A percentile compares a stretch with the other conserved stretches of the same genome.
Conservation (phyloP, 2,797 vertebrate species). For the Macrochelys suwanniensis region DNA sequence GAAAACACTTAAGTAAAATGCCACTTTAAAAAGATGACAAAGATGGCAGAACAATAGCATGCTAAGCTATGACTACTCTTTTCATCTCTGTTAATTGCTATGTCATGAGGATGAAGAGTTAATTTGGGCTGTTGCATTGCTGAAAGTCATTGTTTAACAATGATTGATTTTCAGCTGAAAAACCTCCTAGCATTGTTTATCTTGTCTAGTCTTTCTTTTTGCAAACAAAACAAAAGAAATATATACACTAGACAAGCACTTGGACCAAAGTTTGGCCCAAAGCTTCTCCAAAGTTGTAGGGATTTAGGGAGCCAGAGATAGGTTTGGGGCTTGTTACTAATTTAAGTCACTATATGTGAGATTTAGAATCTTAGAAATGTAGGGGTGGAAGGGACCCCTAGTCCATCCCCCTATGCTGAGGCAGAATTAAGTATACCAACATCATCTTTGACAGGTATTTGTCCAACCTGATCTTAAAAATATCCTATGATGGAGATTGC, state of each 20-base stretch:
- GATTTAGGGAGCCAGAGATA: not conserved
- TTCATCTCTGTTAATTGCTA: slow-evolving; percentile 42
- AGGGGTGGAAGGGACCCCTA: not conserved
- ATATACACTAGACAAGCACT: not conserved
- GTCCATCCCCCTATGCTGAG: not conserved
- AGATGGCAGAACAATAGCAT: slow-evolving; percentile 40
- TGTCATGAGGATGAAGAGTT: not conserved
- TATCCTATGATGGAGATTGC: no score
- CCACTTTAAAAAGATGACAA: slow-evolving; percentile 19
- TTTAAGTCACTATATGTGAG: not conserved
- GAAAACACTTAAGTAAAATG: slow-evolving; percentile 35
- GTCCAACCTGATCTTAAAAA: no score
- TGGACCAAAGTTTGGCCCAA: not conserved
- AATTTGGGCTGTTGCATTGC: not conserved
- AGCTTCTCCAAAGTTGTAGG: not conserved
- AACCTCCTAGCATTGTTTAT: not conserved
- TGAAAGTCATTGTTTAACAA: not conserved
- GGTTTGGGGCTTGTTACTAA: not conserved
- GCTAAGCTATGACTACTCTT: not conserved
- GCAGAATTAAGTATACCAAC: not conserved
- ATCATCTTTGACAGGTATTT: not conserved
- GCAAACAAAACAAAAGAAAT: not conserved
- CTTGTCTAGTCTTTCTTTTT: not conserved
- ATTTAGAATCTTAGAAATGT: not conserved
- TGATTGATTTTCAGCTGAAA: not conserved